Evolutionary conservation across 2,797 vertebrate genomes (phyloP).

Genomic region (Acropternis orthonyx): DNA sequence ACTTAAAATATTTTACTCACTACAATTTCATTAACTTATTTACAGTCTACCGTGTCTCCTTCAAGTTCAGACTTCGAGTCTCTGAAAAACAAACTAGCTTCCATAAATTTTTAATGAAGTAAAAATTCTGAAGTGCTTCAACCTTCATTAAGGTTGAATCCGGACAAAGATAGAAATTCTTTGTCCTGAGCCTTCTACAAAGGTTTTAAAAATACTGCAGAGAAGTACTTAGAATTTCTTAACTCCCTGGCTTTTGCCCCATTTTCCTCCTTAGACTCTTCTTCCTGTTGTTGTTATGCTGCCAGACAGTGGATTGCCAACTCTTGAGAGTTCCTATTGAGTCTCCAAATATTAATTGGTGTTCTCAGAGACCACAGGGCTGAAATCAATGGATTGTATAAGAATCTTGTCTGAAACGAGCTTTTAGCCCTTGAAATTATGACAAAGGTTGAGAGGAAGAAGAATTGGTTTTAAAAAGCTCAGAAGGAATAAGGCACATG

Average conservation of each 20-base stretch:
- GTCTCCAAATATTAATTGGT: neutral
- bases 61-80: neutral
- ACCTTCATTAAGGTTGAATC: neutral
- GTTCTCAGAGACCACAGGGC: neutral
- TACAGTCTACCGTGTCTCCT: neutral
- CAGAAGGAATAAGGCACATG: neutral
- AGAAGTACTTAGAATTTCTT: neutral
- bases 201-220: neutral
- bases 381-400: slow-evolving; percentile 5
- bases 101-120: neutral
- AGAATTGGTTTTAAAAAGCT: neutral
- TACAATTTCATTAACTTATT: neutral
- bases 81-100: neutral
- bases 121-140: neutral
- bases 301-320: neutral
- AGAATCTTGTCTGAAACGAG: neutral
- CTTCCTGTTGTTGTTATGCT: neutral
- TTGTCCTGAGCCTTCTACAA: neutral
- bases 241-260: neutral
- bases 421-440: neutral
- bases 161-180: neutral
- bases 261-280: slow-evolving; percentile 20
- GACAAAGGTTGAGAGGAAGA: neutral
- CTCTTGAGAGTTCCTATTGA: neutral
- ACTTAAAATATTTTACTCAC: neutral